Base-by-base conservation (phyloP, 2,888 invertebrate species). In the Uloborus plumipes region DNA sequence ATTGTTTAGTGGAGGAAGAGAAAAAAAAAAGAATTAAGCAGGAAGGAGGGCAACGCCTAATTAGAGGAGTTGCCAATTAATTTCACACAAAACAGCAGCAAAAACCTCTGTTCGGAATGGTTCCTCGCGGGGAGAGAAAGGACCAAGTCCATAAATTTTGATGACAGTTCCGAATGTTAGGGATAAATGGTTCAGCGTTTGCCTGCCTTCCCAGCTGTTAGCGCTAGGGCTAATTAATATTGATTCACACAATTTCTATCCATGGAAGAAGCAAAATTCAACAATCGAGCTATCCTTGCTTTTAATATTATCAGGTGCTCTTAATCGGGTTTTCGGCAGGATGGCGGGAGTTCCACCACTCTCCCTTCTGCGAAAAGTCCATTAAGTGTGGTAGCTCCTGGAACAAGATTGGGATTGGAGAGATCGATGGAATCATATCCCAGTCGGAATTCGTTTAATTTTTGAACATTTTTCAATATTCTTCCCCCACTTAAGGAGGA, bases 391-490 rank as follows among this genome's bases (percentile, higher is more conserved):
- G 69, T 18, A 22, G 58, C 47, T 39, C 55, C 20, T 49, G 67
- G 18, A 18, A n/a, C 39, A 26, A 39, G 31, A 16, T 55, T 26
- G 16, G 53, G 59, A 47, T 39, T 47, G 55, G 49, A 20, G 55
- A 47, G 39, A 78, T 78, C 77, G 77, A 78, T 78, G 3, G 14
- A 55, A 64, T 11, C 16, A 26, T 47, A 16, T 50, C 26, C 26
- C 26, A 26, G 26, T 26, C 26, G 26, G 26, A 3, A 39, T 39
- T 7, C 55, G 39, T 53, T 18, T 18, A 65, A 78, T 70, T 78
- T 78, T 78, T 78, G 65, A 71, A 78, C 71, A 78, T 78, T 78
- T 39, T 78, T 78, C 77, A 78, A 78, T 78, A 78, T 71, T 39
- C 39, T 39, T n/a, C n/a, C 39, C 39, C 55, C 65, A 49, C 4